Conservation (phyloP, 2,797 vertebrate species). For the Rhodeus uyekii region DNA sequence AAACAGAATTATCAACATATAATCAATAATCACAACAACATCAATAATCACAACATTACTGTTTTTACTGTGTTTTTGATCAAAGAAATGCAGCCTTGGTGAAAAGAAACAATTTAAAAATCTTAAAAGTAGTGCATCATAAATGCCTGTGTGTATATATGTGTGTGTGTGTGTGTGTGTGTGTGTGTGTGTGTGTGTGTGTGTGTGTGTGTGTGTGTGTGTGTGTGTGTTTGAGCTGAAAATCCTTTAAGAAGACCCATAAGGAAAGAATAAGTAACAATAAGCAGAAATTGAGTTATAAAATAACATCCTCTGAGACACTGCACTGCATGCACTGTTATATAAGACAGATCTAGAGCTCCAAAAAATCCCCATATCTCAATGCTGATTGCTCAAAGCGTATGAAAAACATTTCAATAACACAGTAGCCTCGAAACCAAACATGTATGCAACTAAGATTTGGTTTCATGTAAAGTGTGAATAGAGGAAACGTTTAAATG, state of each 20-base stretch:
- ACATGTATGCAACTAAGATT: neutral
- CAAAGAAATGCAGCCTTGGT: neutral
- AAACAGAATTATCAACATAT: no score
- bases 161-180: neutral
- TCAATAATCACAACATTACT: neutral
- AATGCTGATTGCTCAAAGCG: neutral
- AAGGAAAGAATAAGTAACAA: neutral
- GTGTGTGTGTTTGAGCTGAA: neutral
- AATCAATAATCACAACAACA: no score
- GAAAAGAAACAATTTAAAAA: neutral
- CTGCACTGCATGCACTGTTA: neutral
- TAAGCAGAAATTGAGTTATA: neutral
- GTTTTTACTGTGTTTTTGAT: neutral
- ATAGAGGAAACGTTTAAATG: neutral
- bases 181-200: neutral
- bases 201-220: no score
- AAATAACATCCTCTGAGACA: neutral
- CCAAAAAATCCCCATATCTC: neutral
- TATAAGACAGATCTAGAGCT: slow-evolving; percentile 1
- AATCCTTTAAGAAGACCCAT: neutral
- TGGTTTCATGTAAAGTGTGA: neutral
- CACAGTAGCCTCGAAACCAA: neutral
- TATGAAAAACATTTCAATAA: neutral
- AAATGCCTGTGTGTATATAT: neutral
- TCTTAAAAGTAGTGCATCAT: neutral